Evolutionary conservation across 2,113 vertebrate genomes (phyloP).

Genomic region (Oreocharis arfaki): DNA sequence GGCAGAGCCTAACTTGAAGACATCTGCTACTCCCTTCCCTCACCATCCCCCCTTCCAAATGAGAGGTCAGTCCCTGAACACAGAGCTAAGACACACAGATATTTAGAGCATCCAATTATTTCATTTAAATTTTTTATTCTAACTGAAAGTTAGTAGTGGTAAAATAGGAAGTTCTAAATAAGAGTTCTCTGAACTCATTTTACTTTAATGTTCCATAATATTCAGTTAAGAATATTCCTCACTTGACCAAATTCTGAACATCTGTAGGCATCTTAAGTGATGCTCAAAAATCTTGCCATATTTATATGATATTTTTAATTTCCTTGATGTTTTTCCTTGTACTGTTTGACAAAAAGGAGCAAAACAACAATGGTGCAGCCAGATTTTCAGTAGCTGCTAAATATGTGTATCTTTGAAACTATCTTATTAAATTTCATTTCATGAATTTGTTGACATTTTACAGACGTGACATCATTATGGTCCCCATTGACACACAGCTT

Average conservation of each 20-base stretch:
- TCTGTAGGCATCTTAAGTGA: neutral
- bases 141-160: neutral
- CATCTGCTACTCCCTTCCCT: neutral
- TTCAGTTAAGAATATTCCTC: neutral
- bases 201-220: neutral
- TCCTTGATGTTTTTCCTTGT: neutral
- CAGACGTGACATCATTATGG: neutral
- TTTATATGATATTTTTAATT: neutral
- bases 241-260: neutral
- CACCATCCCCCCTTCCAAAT: neutral
- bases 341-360: neutral
- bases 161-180: neutral
- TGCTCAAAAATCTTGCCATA: neutral
- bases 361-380: neutral
- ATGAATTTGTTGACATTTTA: neutral
- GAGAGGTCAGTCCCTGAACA: neutral
- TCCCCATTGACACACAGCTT: neutral
- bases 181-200: neutral
- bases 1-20: neutral
- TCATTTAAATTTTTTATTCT: neutral
- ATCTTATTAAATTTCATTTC: neutral
- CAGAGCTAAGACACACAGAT: neutral
- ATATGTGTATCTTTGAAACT: neutral
- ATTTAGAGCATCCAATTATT: neutral
- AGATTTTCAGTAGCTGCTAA: neutral